phyloP scores from a whole-genome alignment of 2,113 vertebrate species.

The Murina feae region DNA sequence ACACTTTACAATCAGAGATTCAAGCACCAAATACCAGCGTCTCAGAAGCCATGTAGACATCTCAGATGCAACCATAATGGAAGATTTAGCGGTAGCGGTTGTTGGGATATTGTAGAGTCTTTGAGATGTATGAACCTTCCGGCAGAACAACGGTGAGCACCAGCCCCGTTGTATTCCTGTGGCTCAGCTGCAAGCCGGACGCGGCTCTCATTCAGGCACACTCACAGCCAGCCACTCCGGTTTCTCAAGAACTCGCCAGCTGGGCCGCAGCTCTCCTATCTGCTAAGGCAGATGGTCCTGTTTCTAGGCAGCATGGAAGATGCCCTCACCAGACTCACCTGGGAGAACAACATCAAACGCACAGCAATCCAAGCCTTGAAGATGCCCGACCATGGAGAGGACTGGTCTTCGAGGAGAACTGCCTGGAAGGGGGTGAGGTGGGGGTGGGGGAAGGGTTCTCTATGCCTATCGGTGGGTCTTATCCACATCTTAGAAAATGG shows the following conservation, averaged over 20 bases:
- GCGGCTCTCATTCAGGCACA: not conserved
- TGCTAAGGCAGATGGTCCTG: not conserved
- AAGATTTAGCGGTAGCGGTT: not conserved
- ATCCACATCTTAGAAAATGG: not conserved
- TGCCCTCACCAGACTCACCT: too few species aligned
- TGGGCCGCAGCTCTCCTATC: not conserved
- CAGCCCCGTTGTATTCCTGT: accelerated
- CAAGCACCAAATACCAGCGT: not conserved
- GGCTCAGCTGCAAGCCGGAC: not conserved
- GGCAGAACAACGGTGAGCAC: accelerated
- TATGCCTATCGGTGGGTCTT: not conserved
- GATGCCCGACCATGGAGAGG: not conserved
- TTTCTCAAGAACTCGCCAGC: not conserved
- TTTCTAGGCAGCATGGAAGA: not conserved
- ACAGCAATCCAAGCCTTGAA: not conserved
- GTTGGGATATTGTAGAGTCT: not conserved
- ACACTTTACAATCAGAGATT: not conserved
- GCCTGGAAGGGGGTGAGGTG: too few species aligned
- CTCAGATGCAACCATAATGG: not conserved
- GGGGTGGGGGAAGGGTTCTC: not conserved
- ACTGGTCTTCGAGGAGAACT: not conserved
- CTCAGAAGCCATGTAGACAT: not conserved
- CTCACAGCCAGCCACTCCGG: not conserved
- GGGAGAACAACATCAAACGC: not conserved
- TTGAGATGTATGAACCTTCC: not conserved